Evolutionary conservation across 2,888 invertebrate species (phyloP), one percentile per base, ranked within the genome.

Genomic region (Leucoptera coffeella): DNA sequence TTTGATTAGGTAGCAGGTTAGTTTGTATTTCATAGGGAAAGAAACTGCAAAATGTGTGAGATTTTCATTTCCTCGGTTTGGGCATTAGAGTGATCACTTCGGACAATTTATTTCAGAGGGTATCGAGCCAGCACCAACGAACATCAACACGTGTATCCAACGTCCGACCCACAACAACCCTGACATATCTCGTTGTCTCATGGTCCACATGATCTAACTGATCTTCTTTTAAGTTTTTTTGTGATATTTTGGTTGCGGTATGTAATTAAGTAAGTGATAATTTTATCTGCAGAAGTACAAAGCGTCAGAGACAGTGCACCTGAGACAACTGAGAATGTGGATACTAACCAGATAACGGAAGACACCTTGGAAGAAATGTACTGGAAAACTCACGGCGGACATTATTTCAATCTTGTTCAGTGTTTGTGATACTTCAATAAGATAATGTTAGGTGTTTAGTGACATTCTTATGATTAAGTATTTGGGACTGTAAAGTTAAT

Each of bases 181-280:
- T 47, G 77, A 77, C 53, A 71, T 74, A 51, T 73, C 76, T 55
- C 73, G 75, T 53, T 74, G 75, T 64, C 71, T 75, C 60, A 75
- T 75, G 75, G 75, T 71, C 48, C 75, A 77, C 55, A 76, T 75
- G 65, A 71, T 76, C 45, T n/a, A n/a, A n/a, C n/a, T 77, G 73
- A 62, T 47, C 44, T 52, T 46, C 44, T 22, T 22, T 9, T 28
- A n/a, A n/a, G n/a, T 14, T 28, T 28, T n/a, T n/a, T n/a, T n/a
- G n/a, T n/a, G n/a, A n/a, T n/a, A n/a, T n/a, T n/a, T n/a, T n/a
- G n/a, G n/a, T n/a, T n/a, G n/a, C n/a, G n/a, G n/a, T n/a, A n/a
- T n/a, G n/a, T n/a, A n/a, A n/a, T n/a, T n/a, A n/a, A n/a, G n/a
- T n/a, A n/a, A n/a, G n/a, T n/a, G n/a, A 7, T 17, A 17, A 57